Evolutionary conservation across 2,113 vertebrate genomes (phyloP).

Genomic region (Megaleporinus macrocephalus): DNA sequence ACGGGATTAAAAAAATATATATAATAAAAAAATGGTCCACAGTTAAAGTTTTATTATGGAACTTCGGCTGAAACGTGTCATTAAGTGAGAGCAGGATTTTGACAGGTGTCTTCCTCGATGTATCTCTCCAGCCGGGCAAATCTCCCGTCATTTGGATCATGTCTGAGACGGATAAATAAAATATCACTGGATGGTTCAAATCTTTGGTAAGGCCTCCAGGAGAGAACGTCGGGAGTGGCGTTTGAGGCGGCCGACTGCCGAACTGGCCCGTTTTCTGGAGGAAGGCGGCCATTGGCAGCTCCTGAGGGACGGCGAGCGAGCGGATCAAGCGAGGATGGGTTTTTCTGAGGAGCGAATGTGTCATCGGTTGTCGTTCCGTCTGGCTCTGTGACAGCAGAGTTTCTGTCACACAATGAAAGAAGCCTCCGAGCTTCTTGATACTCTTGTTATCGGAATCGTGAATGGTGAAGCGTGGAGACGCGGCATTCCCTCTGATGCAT

Average conservation of each 20-base stretch:
- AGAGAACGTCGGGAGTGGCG: constrained; percentile 11
- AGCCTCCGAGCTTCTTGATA: not conserved
- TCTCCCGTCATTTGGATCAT: constrained; percentile 43
- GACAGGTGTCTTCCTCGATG: constrained; percentile 54
- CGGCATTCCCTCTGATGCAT: not conserved
- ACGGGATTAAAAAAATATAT: not conserved
- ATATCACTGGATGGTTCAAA: constrained; percentile 45
- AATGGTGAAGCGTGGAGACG: not conserved
- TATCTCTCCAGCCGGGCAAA: constrained; percentile 26
- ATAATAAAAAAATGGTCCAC: constrained; percentile 22
- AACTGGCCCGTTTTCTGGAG: constrained; percentile 10
- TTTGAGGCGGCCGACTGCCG: constrained; percentile 15
- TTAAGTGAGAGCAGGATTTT: constrained; percentile 20
- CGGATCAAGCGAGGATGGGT: not conserved
- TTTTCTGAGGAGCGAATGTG: constrained; percentile 4
- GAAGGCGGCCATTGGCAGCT: constrained; percentile 34
- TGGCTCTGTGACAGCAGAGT: constrained; percentile 12
- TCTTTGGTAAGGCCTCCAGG: constrained; percentile 38
- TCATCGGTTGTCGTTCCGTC: constrained; percentile 20
- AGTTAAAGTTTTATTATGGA: constrained; percentile 42
- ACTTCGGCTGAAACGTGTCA: constrained; percentile 27
- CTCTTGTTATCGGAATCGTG: constrained; percentile 2
- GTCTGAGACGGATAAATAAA: constrained; percentile 57
- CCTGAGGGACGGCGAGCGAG: not conserved
- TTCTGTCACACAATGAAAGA: constrained; percentile 9